Evolutionary conservation across 2,888 invertebrate species (phyloP), one percentile per base, ranked within the genome.

Genomic region (Tetropium fuscum): DNA sequence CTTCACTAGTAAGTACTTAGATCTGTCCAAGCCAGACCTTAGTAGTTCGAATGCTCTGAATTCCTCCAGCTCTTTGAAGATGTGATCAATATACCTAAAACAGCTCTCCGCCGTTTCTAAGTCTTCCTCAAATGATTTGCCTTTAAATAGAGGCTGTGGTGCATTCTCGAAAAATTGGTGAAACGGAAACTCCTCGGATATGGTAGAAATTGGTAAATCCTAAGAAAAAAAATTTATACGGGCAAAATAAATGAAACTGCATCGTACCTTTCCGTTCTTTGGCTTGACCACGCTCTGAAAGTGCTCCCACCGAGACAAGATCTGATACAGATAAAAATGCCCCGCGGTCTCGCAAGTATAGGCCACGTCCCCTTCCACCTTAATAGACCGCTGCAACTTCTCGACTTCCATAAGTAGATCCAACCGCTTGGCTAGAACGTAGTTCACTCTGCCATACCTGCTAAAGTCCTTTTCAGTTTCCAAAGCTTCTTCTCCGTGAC

Each of bases 401-500:
- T 92, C 93, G 7, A 98, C 98, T 78, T 93, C 91, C 71, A 88
- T 88, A 2, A 99, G 84, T 13, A 98, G 83, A 75, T 97, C 94
- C 67, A 99, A 82, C 3, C 98, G 89, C 82, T 97, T 96, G 0
- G 95, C 92, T 41, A 99, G 84, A 36, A 99, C 98, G 83, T 96
- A 99, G 84, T 99, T 99, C 1, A 99, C 99, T 53, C 99, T 90
- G 3, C 43, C 44, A 7, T 44, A 58, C 36, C 62, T 89, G 76
- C 98, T 98, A 82, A 97, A 99, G 80, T 99, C 99, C 80, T 99
- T 99, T 78, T 98, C 98, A 0, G 99, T 99, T 81, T 99, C 98
- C 49, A 99, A 83, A 0, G 96, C 95, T 79, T 99, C 98, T 80
- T 99, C 99, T 8, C 99, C 99, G 74, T 99, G 99, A 74, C 99